These are phyloP conservation scores for Antheraea mylitta DNA, from an alignment of 1,140 invertebrate genomes.

Conservation along the genomic window DNA sequence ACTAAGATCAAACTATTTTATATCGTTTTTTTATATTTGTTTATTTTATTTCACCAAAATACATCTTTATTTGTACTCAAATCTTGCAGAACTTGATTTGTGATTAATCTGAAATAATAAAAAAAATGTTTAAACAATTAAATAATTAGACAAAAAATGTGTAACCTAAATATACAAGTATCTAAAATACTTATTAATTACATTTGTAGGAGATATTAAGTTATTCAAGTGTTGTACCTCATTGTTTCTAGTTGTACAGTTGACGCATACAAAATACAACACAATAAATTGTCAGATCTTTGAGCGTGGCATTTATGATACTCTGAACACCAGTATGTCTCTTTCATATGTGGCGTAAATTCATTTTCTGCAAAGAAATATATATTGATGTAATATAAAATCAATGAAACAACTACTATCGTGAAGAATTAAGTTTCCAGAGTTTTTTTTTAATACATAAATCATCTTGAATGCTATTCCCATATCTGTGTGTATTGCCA, in stretches of 20 bases:
- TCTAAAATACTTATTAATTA: too few relatives aligned
- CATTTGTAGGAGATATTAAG: background rate
- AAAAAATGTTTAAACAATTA: background rate
- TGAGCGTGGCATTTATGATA: slow-evolving; percentile 91
- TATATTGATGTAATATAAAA: background rate
- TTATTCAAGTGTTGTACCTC: slow-evolving; percentile 64
- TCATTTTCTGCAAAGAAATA: slow-evolving; percentile 17
- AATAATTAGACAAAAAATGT: too few relatives aligned
- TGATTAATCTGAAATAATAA: slow-evolving; percentile 60
- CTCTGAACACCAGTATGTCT: slow-evolving; percentile 91
- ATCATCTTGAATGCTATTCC: too few relatives aligned
- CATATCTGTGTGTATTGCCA: too few relatives aligned
- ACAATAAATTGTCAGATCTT: slow-evolving; percentile 80
- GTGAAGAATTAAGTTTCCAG: too few relatives aligned
- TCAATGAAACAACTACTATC: background rate
- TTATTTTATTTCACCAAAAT: slow-evolving; percentile 43
- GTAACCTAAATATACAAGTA: too few relatives aligned
- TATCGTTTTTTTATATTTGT: background rate
- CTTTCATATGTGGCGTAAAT: slow-evolving; percentile 53
- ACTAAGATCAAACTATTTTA: background rate
- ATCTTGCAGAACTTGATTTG: slow-evolving; percentile 62
- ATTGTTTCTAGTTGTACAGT: slow-evolving; percentile 84
- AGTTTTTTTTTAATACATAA: too few relatives aligned
- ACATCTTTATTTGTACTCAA: slow-evolving; percentile 59
- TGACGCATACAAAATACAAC: slow-evolving; percentile 85